Conservation (phyloP, 2,888 invertebrate genomes). For the Drosophila barbarae region DNA sequence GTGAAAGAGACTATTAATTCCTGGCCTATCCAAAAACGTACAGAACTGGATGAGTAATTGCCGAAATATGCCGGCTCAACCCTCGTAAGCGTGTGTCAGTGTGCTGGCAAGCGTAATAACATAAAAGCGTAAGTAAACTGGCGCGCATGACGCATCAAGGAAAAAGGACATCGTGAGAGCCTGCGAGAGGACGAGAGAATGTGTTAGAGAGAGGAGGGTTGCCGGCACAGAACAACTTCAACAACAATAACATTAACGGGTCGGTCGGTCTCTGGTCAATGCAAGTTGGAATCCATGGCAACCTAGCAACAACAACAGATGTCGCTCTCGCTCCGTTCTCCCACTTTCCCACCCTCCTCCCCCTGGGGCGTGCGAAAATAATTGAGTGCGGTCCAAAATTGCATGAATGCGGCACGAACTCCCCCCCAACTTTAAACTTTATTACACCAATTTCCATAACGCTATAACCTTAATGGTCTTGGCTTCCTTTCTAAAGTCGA, state of each 20-base stretch:
- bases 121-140: conserved; percentile 69
- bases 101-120: conserved; percentile 24
- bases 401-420: conserved; percentile 20
- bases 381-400: conserved; percentile 53
- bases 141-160: conserved; percentile 66
- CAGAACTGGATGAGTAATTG: conserved; percentile 62
- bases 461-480: background rate
- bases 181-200: conserved; percentile 4
- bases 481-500: background rate
- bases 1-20: conserved; percentile 41
- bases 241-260: conserved; percentile 47
- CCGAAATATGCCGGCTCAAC: conserved; percentile 47
- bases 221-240: conserved; percentile 41
- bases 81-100: conserved; percentile 4
- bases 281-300: conserved; percentile 64
- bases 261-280: conserved; percentile 68
- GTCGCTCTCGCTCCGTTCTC: conserved; percentile 6
- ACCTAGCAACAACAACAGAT: conserved; percentile 44
- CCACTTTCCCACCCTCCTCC: conserved; percentile 1
- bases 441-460: background rate
- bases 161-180: conserved; percentile 45
- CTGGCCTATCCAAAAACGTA: conserved; percentile 46
- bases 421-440: conserved; percentile 1
- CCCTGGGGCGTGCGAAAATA: conserved; percentile 63
- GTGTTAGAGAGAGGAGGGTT: conserved; percentile 44